These are phyloP conservation scores for Agrotis clavis DNA, from an alignment of 2,888 invertebrate species.

Conservation along the genomic window DNA sequence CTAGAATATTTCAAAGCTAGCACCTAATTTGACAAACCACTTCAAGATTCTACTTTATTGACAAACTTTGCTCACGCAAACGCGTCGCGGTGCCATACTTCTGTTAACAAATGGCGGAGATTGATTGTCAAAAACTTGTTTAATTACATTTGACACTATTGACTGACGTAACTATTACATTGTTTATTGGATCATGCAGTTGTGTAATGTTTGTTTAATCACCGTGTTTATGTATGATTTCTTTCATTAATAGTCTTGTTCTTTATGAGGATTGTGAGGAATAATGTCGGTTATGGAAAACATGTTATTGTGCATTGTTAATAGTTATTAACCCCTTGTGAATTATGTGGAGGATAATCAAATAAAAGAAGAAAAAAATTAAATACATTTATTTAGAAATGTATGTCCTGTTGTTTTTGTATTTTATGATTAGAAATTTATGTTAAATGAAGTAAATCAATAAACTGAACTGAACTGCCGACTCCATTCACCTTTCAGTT, in stretches of 20 bases:
- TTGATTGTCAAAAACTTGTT: conserved; percentile 44
- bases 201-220: conserved; percentile 40
- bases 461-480: neutral
- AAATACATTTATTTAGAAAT: neutral
- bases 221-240: conserved; percentile 32
- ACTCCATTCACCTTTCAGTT: neutral
- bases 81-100: conserved; percentile 47
- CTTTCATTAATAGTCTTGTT: conserved; percentile 21
- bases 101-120: conserved; percentile 17
- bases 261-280: conserved; percentile 24
- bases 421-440: neutral
- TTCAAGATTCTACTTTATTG: conserved; percentile 24
- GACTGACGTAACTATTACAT: conserved; percentile 39
- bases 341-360: neutral
- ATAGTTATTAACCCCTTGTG: conserved; percentile 1
- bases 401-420: conserved; percentile 4
- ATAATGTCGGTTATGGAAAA: conserved; percentile 15
- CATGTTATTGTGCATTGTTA: conserved; percentile 32
- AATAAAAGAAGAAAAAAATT: neutral
- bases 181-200: conserved; percentile 44
- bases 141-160: conserved; percentile 25
- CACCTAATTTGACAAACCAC: conserved; percentile 31
- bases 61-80: conserved; percentile 34
- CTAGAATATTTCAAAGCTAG: conserved; percentile 12
- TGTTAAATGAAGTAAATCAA: conserved; percentile 2